Conservation (phyloP, 2,113 vertebrate genomes). For the Mastomys coucha region DNA sequence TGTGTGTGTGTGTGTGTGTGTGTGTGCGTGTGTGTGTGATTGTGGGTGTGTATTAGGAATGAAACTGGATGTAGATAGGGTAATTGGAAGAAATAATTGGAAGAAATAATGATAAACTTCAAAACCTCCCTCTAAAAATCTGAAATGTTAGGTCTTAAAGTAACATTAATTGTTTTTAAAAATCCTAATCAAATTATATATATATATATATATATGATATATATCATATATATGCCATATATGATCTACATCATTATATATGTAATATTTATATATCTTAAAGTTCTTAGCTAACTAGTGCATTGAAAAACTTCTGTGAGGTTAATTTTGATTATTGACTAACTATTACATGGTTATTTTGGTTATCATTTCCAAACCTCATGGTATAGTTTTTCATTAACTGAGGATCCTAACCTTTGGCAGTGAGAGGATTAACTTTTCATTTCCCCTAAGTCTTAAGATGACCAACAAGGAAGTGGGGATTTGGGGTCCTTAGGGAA, state of each 20-base stretch:
- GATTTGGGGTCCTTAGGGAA: not conserved
- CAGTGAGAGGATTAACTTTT: constrained; percentile 54
- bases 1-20: not conserved
- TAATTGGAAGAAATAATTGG: too few species aligned
- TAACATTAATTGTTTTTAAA: constrained; percentile 18
- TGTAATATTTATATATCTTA: not conserved
- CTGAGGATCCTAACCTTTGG: constrained; percentile 31
- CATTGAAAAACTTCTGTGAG: not conserved
- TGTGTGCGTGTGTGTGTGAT: not conserved
- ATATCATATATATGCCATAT: not conserved
- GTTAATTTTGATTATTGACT: not conserved
- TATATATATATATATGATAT: not conserved
- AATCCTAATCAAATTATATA: constrained; percentile 37
- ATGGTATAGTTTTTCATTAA: constrained; percentile 57
- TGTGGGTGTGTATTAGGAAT: not conserved
- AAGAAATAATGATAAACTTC: constrained; percentile 43
- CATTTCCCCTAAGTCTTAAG: constrained; percentile 64
- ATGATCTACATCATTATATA: not conserved
- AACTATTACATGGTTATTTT: constrained; percentile 37
- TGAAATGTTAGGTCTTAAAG: constrained; percentile 29
- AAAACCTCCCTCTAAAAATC: constrained; percentile 7
- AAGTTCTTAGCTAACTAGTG: constrained; percentile 16
- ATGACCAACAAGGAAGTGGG: not conserved
- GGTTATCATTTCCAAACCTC: constrained; percentile 48
- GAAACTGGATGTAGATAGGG: not conserved